Conservation (phyloP, 2,113 vertebrate species). For the Oreocharis arfaki region DNA sequence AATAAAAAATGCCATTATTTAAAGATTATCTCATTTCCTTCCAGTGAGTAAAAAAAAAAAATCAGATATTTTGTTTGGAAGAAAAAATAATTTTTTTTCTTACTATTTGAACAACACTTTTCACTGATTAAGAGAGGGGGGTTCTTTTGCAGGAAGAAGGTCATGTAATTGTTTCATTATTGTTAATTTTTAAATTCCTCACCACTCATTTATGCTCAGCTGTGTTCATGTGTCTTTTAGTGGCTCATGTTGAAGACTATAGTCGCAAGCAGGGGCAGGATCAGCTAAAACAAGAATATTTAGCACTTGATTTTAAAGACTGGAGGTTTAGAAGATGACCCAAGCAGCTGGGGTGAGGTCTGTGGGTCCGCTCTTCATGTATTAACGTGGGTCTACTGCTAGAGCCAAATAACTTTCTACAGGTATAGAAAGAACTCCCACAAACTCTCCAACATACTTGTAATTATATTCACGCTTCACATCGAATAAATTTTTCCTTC, state of each 20-base stretch:
- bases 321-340: background rate
- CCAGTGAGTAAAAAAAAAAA: background rate
- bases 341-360: background rate
- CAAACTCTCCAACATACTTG: background rate
- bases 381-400: background rate
- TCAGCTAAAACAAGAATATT: background rate
- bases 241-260: background rate
- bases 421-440: background rate
- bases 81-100: background rate
- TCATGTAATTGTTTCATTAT: background rate
- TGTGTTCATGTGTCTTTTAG: background rate
- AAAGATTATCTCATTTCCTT: slow-evolving; percentile 31
- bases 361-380: background rate
- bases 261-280: background rate
- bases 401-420: background rate
- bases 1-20: background rate
- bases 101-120: background rate
- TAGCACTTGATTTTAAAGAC: background rate
- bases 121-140: background rate
- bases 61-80: background rate
- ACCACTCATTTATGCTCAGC: background rate
- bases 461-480: background rate
- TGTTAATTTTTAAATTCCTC: background rate
- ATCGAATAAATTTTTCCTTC: background rate
- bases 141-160: background rate